Conservation (phyloP, 2,888 invertebrate genomes). For the Abrostola tripartita region DNA sequence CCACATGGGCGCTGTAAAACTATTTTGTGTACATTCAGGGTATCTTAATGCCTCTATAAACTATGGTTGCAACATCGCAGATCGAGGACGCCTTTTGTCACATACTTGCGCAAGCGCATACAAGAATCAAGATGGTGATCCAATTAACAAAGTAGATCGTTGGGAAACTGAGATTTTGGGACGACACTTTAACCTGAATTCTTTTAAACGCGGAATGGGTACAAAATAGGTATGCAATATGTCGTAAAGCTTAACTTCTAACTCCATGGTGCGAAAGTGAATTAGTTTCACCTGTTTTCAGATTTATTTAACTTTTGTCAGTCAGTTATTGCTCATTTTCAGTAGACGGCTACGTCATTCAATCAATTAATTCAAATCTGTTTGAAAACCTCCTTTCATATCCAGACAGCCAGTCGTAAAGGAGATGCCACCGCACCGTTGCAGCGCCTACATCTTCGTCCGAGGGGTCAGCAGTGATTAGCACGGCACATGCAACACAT, state of each 20-base stretch:
- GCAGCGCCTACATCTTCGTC: slow-evolving; percentile 27
- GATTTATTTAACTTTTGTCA: neutral
- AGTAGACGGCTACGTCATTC: neutral
- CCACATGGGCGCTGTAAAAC: slow-evolving; percentile 35
- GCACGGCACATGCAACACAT: slow-evolving; percentile 34
- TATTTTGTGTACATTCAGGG: slow-evolving; percentile 40
- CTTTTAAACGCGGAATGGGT: neutral
- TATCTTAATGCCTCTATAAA: slow-evolving; percentile 53
- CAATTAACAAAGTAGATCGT: slow-evolving; percentile 44
- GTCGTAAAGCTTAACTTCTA: no score
- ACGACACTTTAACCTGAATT: slow-evolving; percentile 15
- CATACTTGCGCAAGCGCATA: slow-evolving; percentile 48
- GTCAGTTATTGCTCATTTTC: no score
- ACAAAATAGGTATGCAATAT: no score
- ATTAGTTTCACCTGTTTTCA: no score
- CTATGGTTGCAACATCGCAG: slow-evolving; percentile 50
- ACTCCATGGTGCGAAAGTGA: no score
- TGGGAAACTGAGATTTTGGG: slow-evolving; percentile 28
- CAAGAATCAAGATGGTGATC: slow-evolving; percentile 40
- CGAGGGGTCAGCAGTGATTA: slow-evolving; percentile 38
- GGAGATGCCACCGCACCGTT: slow-evolving; percentile 45
- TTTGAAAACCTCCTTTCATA: slow-evolving; percentile 23
- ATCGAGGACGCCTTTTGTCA: slow-evolving; percentile 48
- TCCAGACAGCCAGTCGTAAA: neutral
- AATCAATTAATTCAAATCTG: neutral